Percentiles rank a stretch among this genome's conserved stretches.
Evolutionary conservation across 2,888 invertebrate genomes (phyloP).

Genomic region (Morpho deidamia): DNA sequence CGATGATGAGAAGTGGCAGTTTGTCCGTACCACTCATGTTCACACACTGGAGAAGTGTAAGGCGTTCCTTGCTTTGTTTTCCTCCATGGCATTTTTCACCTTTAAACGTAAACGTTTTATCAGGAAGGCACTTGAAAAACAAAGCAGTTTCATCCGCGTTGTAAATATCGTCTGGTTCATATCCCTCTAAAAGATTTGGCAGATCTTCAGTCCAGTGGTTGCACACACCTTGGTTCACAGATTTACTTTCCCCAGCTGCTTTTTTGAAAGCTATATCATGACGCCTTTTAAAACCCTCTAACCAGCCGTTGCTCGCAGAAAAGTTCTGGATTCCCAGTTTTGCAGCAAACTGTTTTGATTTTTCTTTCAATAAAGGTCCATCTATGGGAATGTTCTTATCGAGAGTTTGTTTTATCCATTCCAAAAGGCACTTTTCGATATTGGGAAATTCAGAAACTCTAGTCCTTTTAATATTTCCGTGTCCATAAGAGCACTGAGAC

Average conservation of each 20-base stretch:
- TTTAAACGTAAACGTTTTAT: slow-evolving; percentile 25
- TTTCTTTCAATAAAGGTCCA: neutral
- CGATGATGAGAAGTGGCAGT: slow-evolving; percentile 24
- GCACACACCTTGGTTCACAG: slow-evolving; percentile 3
- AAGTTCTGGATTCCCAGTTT: slow-evolving; percentile 21
- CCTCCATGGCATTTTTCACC: slow-evolving; percentile 26
- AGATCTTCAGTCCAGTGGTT: slow-evolving; percentile 17
- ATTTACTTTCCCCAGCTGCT: neutral
- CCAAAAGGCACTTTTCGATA: neutral
- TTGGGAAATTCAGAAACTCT: too few species aligned
- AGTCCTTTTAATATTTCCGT: neutral
- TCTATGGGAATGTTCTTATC: neutral
- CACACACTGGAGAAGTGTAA: slow-evolving; percentile 23
- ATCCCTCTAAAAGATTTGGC: slow-evolving; percentile 13
- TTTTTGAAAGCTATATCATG: slow-evolving; percentile 7
- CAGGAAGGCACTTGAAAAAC: slow-evolving; percentile 11
- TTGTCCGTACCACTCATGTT: slow-evolving; percentile 26
- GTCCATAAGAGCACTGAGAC: neutral
- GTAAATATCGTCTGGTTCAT: slow-evolving; percentile 10
- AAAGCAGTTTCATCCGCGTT: slow-evolving; percentile 2
- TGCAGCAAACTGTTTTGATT: neutral
- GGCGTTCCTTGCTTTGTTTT: slow-evolving; percentile 25
- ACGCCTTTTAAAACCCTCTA: slow-evolving; percentile 2
- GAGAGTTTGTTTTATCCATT: neutral
- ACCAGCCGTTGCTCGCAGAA: slow-evolving; percentile 27